Base-by-base conservation (phyloP, 2,113 vertebrate genomes). In the Rhea pennata region DNA sequence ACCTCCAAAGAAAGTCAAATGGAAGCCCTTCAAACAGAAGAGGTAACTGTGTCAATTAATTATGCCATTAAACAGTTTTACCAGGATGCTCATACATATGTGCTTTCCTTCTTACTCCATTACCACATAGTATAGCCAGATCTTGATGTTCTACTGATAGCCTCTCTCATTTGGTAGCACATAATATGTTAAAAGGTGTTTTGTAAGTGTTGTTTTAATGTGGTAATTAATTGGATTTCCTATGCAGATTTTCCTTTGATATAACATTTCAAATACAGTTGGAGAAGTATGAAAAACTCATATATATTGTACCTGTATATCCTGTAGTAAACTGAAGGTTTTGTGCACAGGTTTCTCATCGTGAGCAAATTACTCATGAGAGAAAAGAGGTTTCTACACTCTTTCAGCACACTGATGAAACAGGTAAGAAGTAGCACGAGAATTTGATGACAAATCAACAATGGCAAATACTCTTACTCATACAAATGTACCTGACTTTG, bases 21-120 rank as follows among this genome's bases (percentile, higher is more conserved):
- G 54, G 92, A 98, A 96, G 90, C 96, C 94, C 97, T 97, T 94
- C 97, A 98, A 92, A 97, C 96, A 96, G 97, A 98, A 92, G 98
- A 96, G 99, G 99, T 99, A 99, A 98, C 15, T 90, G 27, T 64
- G 91, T 89, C 19, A 78, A 88, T 92, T 92, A 53, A 71, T 82
- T 23, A 48, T 81, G 24, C 90, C 39, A 84, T 14, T 81, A 91
- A 29, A 64, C 21, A 90, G 64, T 58, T 88, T 12, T 61, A 69
- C 64, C 26, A 62, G 84, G 51, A 83, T 83, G 84, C 29, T 90
- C 36, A 88, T 82, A 73, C 69, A 26, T 46, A 62, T 40, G 84
- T 92, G 12, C 16, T 94, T 91, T 96, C 71, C 53, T 87, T 91
- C 59, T 69, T 89, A 71, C 29, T 90, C 31, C 22, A 87, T 87